A percentile compares a stretch with the other conserved stretches of the same genome.
phyloP scores from a whole-genome alignment of 2,888 invertebrate genomes.

The Andricus curvator region DNA sequence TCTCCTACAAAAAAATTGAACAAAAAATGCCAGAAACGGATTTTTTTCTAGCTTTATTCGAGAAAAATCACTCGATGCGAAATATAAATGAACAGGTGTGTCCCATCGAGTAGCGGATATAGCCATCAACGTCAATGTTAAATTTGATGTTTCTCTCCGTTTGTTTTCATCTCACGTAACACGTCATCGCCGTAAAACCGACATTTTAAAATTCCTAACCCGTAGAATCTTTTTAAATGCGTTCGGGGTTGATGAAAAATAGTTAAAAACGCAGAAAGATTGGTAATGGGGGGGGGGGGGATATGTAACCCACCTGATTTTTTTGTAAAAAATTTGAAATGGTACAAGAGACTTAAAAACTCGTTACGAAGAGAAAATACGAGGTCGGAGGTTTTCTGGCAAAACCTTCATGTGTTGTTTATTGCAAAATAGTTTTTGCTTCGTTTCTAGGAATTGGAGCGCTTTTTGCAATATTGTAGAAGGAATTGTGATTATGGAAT shows the following conservation, averaged over 20 bases:
- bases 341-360: background rate
- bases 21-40: background rate
- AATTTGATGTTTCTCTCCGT: background rate
- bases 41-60: background rate
- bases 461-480: background rate
- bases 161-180: conserved; percentile 32
- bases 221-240: background rate
- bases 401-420: background rate
- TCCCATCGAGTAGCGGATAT: conserved; percentile 1
- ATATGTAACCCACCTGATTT: background rate
- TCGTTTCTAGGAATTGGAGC: background rate
- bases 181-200: conserved; percentile 21
- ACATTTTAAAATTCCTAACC: background rate
- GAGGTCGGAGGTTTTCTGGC: background rate
- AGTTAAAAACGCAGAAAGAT: background rate
- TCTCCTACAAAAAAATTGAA: background rate
- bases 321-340: background rate
- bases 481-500: background rate
- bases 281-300: too few relatives aligned
- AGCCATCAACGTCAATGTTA: conserved; percentile 23
- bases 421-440: background rate
- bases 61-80: background rate
- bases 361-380: background rate
- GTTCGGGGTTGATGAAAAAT: background rate
- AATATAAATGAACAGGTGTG: background rate